Evolutionary conservation across 2,888 invertebrate species (phyloP).

Genomic region (Acanthoscelides obtectus): DNA sequence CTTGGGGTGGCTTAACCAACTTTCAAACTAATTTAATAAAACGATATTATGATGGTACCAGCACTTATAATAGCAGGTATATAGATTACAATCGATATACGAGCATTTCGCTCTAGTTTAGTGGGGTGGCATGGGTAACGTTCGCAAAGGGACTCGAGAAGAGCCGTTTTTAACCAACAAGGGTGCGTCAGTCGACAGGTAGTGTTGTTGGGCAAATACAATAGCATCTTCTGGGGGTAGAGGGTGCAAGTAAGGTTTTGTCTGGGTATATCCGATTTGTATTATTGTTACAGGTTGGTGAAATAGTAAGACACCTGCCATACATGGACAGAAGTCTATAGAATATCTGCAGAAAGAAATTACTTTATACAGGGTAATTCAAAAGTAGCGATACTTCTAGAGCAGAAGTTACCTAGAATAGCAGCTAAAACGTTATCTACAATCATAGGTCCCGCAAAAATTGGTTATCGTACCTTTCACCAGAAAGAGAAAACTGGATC

Average conservation of each 20-base stretch:
- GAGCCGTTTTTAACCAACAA: not conserved
- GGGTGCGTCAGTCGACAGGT: not conserved
- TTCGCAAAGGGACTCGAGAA: not conserved
- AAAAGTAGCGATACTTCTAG: no score
- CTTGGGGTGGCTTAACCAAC: not conserved
- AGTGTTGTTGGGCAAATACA: not conserved
- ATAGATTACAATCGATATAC: not conserved
- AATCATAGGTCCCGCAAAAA: no score
- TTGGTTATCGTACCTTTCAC: no score
- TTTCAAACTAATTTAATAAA: constrained; percentile 2
- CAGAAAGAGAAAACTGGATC: no score
- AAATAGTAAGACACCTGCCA: not conserved
- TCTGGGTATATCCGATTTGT: not conserved
- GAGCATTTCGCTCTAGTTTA: not conserved
- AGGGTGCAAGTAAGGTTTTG: not conserved
- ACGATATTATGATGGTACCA: constrained; percentile 29
- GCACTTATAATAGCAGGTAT: constrained; percentile 14
- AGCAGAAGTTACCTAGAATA: no score
- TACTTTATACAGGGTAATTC: no score
- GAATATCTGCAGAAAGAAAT: no score
- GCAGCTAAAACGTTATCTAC: no score
- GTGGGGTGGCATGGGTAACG: not conserved
- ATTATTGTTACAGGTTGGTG: not conserved
- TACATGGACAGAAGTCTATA: not conserved
- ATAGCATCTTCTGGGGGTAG: not conserved